Percentiles rank a stretch among this genome's conserved stretches.
phyloP scores from a whole-genome alignment of 2,888 invertebrate species.

The Drosophila planitibia region DNA sequence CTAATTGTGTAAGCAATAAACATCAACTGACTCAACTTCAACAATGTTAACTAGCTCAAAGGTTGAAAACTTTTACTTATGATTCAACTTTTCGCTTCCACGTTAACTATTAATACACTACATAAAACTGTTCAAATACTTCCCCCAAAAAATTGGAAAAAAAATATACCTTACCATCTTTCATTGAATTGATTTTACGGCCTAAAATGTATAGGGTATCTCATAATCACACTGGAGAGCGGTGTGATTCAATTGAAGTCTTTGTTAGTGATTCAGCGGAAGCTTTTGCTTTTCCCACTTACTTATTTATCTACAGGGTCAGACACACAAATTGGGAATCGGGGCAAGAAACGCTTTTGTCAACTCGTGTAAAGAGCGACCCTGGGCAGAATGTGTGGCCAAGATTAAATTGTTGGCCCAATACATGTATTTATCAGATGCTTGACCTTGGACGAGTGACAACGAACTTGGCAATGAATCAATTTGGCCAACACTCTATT shows the following conservation, averaged over 20 bases:
- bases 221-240: background rate
- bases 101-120: too few relatives aligned
- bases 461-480: conserved; percentile 79
- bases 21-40: background rate
- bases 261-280: conserved; percentile 13
- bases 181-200: background rate
- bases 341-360: conserved; percentile 52
- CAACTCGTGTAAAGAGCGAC: conserved; percentile 49
- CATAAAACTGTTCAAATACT: background rate
- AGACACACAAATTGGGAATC: conserved; percentile 17
- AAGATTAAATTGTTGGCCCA: conserved; percentile 60
- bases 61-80: background rate
- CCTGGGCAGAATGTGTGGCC: conserved; percentile 53
- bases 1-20: background rate
- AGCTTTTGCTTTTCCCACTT: conserved; percentile 7
- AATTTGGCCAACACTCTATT: conserved; percentile 43
- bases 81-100: background rate
- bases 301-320: conserved; percentile 32
- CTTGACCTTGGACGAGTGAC: conserved; percentile 64
- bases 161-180: background rate
- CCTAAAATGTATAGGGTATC: background rate
- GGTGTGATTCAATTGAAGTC: background rate
- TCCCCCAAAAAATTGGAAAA: background rate
- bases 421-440: conserved; percentile 18
- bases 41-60: background rate